Percentiles rank a stretch among this genome's conserved stretches.
Conservation (phyloP, 2,888 invertebrate species). For the Clepsis dumicolana region DNA sequence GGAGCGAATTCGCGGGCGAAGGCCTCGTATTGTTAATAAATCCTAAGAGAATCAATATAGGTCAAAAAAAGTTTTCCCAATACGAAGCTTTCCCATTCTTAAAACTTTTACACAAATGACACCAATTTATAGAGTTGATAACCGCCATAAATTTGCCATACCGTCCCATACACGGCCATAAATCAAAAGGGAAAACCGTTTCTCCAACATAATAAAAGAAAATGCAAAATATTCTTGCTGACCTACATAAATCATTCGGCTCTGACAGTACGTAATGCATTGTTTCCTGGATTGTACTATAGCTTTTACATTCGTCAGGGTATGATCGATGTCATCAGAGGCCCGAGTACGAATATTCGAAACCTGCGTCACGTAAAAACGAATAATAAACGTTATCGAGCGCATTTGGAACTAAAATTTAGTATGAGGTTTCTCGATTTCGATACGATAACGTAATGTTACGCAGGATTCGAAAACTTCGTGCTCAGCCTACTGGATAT, state of each 20-base stretch:
- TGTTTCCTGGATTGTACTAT: slow-evolving; percentile 13
- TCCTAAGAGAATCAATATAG: too few relatives aligned
- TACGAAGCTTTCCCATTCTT: background rate
- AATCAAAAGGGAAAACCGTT: slow-evolving; percentile 19
- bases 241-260: slow-evolving; percentile 22
- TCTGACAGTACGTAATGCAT: slow-evolving; percentile 20
- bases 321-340: background rate
- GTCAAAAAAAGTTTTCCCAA: background rate
- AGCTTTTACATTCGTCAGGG: slow-evolving; percentile 27
- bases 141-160: background rate
- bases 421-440: too few relatives aligned
- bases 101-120: background rate
- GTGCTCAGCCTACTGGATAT: too few relatives aligned
- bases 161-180: slow-evolving; percentile 17
- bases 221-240: slow-evolving; percentile 16
- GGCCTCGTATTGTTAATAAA: too few relatives aligned
- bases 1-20: too few relatives aligned
- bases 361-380: too few relatives aligned
- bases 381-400: too few relatives aligned
- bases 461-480: too few relatives aligned
- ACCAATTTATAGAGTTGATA: background rate
- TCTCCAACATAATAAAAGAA: slow-evolving; percentile 27
- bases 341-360: too few relatives aligned
- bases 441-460: too few relatives aligned
- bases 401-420: too few relatives aligned